Base-by-base conservation (phyloP, 2,888 invertebrate genomes). In the Doris montereyensis region DNA sequence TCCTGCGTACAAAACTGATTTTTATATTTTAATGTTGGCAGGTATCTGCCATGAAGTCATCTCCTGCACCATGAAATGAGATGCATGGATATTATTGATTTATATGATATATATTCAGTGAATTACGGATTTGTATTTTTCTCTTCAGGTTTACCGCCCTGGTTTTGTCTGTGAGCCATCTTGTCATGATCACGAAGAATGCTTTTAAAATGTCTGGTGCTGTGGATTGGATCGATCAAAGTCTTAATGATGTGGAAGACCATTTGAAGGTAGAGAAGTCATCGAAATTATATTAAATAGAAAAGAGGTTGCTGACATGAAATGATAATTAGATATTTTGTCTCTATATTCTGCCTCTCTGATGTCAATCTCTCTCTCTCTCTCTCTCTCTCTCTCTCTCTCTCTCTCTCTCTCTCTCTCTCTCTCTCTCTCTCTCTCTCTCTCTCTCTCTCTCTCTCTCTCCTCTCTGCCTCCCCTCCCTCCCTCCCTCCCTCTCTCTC, bases 121-220 rank as follows among this genome's bases (percentile, higher is more conserved):
- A n/a, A n/a, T n/a, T n/a, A n/a, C n/a, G n/a, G n/a, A n/a, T n/a
- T n/a, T n/a, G n/a, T n/a, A n/a, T n/a, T n/a, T n/a, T n/a, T n/a
- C n/a, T n/a, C n/a, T 85, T 10, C 83, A 92, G 94, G 85, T 94
- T 94, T 60, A 93, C 94, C 34, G 94, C 94, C 17, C 89, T 95
- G 76, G 93, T 94, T 1, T 89, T 95, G 68, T 94, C 94, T 8
- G 94, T 95, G 1, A 94, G 94, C 60, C 94, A 94, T 86, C 92
- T 95, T 81, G 94, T 94, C 0, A 90, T 94, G 68, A 93, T 95
- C n/a, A 94, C 94, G 2, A 93, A 93, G 82, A 93, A 94, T 79
- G 88, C 90, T 8, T 91, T 91, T 75, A 86, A 85, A 41, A 83
- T 89, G 72, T 86, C 89, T n/a, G 88, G 88, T 3, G 86, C 84